Evolutionary conservation across 2,113 vertebrate species (phyloP).

Genomic region (Hyla sarda): DNA sequence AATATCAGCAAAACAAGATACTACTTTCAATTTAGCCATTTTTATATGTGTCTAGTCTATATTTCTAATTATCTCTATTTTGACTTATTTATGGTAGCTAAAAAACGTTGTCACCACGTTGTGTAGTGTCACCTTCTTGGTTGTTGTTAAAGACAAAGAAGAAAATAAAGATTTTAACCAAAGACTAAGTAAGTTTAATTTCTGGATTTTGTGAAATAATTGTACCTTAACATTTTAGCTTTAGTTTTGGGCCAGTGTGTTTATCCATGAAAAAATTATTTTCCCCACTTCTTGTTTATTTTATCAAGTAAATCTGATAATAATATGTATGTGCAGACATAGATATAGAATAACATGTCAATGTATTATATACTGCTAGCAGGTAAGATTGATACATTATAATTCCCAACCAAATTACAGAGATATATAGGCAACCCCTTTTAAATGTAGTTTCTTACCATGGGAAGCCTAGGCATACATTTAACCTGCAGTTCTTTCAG

Average conservation of each 20-base stretch:
- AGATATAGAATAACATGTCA: no score
- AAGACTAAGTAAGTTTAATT: slow-evolving; percentile 11
- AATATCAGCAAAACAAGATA: not conserved
- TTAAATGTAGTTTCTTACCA: no score
- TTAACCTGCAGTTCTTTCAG: no score
- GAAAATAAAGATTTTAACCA: slow-evolving; percentile 31
- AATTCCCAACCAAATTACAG: no score
- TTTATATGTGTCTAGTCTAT: not conserved
- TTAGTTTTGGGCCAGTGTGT: not conserved
- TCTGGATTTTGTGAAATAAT: slow-evolving; percentile 40
- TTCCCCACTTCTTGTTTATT: not conserved
- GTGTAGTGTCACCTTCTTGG: slow-evolving; percentile 31
- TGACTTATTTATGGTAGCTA: slow-evolving; percentile 24
- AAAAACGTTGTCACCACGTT: slow-evolving; percentile 8
- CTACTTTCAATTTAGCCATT: not conserved
- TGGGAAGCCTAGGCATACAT: no score
- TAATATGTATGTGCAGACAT: no score
- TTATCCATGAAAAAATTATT: no score
- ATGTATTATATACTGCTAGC: no score
- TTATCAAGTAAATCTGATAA: not conserved
- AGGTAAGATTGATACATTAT: no score
- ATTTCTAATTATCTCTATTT: slow-evolving; percentile 8
- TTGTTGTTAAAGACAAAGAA: not conserved
- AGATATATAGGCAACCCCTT: no score
- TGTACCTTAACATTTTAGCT: slow-evolving; percentile 10